Percentiles rank a stretch among this genome's conserved stretches.
Conservation (phyloP, 1,140 invertebrate genomes). For the Ruditapes philippinarum region DNA sequence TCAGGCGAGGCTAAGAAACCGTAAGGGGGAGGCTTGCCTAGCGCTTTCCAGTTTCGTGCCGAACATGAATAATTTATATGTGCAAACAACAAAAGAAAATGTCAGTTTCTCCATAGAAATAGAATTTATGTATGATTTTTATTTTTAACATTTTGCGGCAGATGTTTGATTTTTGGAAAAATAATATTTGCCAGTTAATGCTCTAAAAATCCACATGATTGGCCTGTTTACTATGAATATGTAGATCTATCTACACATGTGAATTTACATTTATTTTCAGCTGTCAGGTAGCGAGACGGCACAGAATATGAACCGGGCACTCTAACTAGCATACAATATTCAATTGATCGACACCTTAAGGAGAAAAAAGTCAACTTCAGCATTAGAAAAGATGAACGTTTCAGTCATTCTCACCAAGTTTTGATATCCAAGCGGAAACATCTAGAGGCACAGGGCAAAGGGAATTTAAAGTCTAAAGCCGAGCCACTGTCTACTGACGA, state of each 20-base stretch:
- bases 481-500: slow-evolving; percentile 24
- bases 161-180: neutral
- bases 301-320: slow-evolving; percentile 47
- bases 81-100: neutral
- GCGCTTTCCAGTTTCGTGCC: too few relatives aligned
- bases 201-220: slow-evolving; percentile 12
- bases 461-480: slow-evolving; percentile 47
- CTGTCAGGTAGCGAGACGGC: neutral
- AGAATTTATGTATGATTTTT: neutral
- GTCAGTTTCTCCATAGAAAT: slow-evolving; percentile 14
- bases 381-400: slow-evolving; percentile 47
- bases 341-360: slow-evolving; percentile 46
- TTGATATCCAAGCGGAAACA: slow-evolving; percentile 49
- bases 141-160: neutral
- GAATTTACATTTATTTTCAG: slow-evolving; percentile 40
- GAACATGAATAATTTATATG: too few relatives aligned
- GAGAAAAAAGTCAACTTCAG: slow-evolving; percentile 44
- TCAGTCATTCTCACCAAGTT: slow-evolving; percentile 37
- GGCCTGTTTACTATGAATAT: slow-evolving; percentile 13
- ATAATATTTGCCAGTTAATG: slow-evolving; percentile 15
- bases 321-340: slow-evolving; percentile 52
- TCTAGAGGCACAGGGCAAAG: slow-evolving; percentile 39
- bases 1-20: too few relatives aligned
- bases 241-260: slow-evolving; percentile 20
- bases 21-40: too few relatives aligned